phyloP scores from a whole-genome alignment of 2,113 vertebrate species.

The Aegithalos caudatus region DNA sequence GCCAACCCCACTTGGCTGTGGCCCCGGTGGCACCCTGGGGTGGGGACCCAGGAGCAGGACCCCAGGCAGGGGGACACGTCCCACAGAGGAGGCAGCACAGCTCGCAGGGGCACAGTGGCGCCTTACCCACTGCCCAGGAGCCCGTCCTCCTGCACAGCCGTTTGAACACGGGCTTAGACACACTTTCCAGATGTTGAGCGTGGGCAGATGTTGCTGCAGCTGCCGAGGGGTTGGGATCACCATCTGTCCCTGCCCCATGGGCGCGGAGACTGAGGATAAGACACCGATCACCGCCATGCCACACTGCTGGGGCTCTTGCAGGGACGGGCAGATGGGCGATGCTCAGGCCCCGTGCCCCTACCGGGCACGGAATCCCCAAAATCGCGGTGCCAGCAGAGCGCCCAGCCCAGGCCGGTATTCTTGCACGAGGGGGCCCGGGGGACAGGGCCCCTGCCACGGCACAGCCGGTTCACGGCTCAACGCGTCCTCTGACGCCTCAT shows the following conservation, averaged over 20 bases:
- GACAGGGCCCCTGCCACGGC: not conserved
- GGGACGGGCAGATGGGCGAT: fast-evolving
- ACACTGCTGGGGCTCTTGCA: fast-evolving
- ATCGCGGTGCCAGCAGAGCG: fast-evolving
- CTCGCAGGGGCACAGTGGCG: fast-evolving
- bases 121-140: fast-evolving
- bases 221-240: not conserved
- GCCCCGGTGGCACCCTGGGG: not conserved
- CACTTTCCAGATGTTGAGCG: not conserved
- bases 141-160: not conserved
- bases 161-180: not conserved
- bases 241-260: not conserved
- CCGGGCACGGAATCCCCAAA: not conserved
- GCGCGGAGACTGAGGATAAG: not conserved
- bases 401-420: not conserved
- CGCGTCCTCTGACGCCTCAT: slow-evolving; percentile 8
- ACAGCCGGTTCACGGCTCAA: slow-evolving; percentile 14
- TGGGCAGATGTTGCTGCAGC: not conserved
- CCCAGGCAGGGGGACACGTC: fast-evolving
- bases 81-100: fast-evolving
- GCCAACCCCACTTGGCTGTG: not conserved
- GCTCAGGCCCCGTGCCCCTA: fast-evolving
- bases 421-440: not conserved
- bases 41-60: not conserved
- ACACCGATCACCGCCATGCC: fast-evolving